Base-by-base conservation (phyloP, 2,797 vertebrate genomes). In the Discoglossus pictus region DNA sequence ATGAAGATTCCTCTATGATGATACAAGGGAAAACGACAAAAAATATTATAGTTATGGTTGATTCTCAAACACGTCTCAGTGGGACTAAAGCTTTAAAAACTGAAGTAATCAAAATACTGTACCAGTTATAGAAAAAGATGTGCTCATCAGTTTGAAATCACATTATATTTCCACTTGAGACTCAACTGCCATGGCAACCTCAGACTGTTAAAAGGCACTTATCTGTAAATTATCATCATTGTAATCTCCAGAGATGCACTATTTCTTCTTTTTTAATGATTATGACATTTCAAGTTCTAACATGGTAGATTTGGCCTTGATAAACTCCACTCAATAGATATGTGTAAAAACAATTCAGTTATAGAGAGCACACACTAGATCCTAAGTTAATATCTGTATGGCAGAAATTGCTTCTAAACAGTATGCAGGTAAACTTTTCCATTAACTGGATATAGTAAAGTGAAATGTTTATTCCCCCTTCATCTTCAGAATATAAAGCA, bases 161-260 rank as follows among this genome's bases (percentile, higher is more conserved):
- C 53, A 71, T 64, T 71, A 64, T 64, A 64, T 58, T 51, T 44
- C 53, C 60, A 63, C 60, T 71, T 59, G 68, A 71, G 61, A 65
- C 52, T 65, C 6, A 23, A 59, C 25, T 59, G 48, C 68, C 61
- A 71, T 71, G 42, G 68, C 68, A 71, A 71, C 68, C 43, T 36
- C 17, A 20, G 8, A 59, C 34, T 52, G 61, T 52, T 71, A 59
- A 65, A 71, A 71, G 31, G 61, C 68, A 71, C 53, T 71, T 71
- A 71, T 71, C 52, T 58, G 25, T 51, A 59, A 64, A 71, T 63
- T 39, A 71, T 71, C 61, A 51, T 65, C 46, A 52, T 35, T 59
- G 68, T 64, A 51, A 42, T 71, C 53, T 59, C 61, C n/a, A 24
- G 68, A 64, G 67, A 56, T 42, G 11, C 43, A 64, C 44, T 50